A percentile compares a stretch with the other conserved stretches of the same genome.
Conservation (phyloP, 2,113 vertebrate genomes). For the Gadus chalcogrammus region DNA sequence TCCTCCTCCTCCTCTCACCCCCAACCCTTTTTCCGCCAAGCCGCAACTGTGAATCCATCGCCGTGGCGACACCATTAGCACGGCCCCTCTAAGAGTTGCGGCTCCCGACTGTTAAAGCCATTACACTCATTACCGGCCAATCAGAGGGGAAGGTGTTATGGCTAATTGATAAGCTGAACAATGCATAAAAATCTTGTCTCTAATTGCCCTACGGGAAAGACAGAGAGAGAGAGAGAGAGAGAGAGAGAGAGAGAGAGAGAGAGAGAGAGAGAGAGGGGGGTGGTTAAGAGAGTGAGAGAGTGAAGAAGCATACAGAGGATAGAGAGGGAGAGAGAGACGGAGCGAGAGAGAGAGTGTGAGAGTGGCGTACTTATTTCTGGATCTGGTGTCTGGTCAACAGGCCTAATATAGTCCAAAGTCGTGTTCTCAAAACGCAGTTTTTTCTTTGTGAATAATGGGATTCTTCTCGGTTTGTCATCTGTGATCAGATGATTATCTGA, state of each 20-base stretch:
- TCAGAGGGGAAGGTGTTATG: slow-evolving; percentile 87
- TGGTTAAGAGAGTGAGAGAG: slow-evolving; percentile 42
- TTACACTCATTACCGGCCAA: slow-evolving; percentile 92
- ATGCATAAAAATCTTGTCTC: slow-evolving; percentile 77
- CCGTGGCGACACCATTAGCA: slow-evolving; percentile 90
- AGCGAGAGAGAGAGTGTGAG: slow-evolving; percentile 35
- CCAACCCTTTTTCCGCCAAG: slow-evolving; percentile 47
- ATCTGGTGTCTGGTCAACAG: slow-evolving; percentile 64
- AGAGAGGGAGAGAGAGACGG: slow-evolving; percentile 51
- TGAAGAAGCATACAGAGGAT: no score
- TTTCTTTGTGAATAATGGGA: slow-evolving; percentile 56
- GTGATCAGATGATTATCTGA: slow-evolving; percentile 75
- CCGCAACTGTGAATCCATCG: slow-evolving; percentile 75
- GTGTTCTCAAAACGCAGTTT: not conserved
- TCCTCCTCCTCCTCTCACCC: slow-evolving; percentile 3
- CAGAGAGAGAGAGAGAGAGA: slow-evolving; percentile 45
- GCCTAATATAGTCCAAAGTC: slow-evolving; percentile 59
- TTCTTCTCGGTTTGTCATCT: slow-evolving; percentile 71
- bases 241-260: slow-evolving; percentile 41
- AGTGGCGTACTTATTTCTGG: slow-evolving; percentile 58
- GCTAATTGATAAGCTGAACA: slow-evolving; percentile 89
- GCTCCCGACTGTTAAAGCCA: slow-evolving; percentile 94
- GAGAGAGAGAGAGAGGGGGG: slow-evolving; percentile 51
- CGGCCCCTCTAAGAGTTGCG: slow-evolving; percentile 95
- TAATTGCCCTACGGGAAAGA: slow-evolving; percentile 71